Base-by-base conservation (phyloP, 2,888 invertebrate genomes). In the Unio pictorum region DNA sequence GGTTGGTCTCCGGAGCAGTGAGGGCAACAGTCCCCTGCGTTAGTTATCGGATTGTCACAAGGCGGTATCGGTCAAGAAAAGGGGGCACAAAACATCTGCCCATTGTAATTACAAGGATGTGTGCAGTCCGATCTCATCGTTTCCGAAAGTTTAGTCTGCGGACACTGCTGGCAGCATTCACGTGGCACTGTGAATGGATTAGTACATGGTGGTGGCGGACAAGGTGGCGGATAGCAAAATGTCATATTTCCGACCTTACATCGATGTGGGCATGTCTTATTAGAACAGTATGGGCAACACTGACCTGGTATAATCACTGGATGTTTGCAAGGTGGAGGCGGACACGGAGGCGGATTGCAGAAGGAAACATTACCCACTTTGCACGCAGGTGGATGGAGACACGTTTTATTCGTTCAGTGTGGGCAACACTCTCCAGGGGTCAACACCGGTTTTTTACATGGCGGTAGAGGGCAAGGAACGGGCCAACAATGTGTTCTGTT, bases 341-440 rank as follows among this genome's bases (percentile, higher is more conserved):
- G 74, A 59, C 74, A 74, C 4, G 74, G 74, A 54, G 71, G 68
- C 55, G 66, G 71, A 18, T 67, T 63, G 18, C 74, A 74, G 45
- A 11, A 45, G 45, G 45, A 45, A 45, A 45, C 45, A 45, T 45
- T 45, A 15, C 45, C 45, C 45, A 45, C 45, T 45, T 45, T 45
- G 45, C 45, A 45, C 45, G 2, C 45, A 45, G 45, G 45, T 11
- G 45, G 45, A 45, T 45, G 45, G 15, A 15, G 45, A 15, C 45
- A 45, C 45, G 55, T 60, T 28, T n/a, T 20, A 20, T 18, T 34
- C 11, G 73, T 71, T 23, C 73, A 73, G 64, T 73, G 71, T 45
- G 66, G 60, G 56, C 74, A 74, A 45, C 74, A 74, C 57, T 71
- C 74, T 8, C 74, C 74, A 5, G 62, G 63, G 4, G 68, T 68